A percentile compares a stretch with the other conserved stretches of the same genome.
These are phyloP conservation scores for Macropus fuliginosus DNA, from an alignment of 2,797 vertebrate species.

Conservation along the genomic window DNA sequence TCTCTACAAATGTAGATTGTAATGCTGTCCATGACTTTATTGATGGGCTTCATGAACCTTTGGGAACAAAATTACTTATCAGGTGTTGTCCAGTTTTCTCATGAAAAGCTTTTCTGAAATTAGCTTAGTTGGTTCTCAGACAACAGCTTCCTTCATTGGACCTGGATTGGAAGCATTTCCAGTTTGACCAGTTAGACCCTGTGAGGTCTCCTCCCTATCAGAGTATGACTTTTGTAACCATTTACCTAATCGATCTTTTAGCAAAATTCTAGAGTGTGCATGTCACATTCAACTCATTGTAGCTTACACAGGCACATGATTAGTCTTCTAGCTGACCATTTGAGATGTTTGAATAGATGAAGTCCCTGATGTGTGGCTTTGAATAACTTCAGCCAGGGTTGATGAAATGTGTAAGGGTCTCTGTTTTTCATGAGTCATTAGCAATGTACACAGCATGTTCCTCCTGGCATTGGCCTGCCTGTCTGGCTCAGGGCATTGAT, in stretches of 20 bases:
- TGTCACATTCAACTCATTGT: slow-evolving; percentile 28
- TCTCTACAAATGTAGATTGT: slow-evolving; percentile 15
- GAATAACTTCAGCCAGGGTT: slow-evolving; percentile 79
- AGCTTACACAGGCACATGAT: slow-evolving; percentile 63
- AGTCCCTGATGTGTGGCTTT: slow-evolving; percentile 77
- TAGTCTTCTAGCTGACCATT: slow-evolving; percentile 76
- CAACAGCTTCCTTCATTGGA: not conserved
- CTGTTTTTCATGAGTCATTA: slow-evolving; percentile 71
- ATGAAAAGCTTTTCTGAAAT: not conserved
- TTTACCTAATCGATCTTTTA: not conserved
- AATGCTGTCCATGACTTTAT: not conserved
- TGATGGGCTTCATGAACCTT: not conserved
- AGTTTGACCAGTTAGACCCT: not conserved
- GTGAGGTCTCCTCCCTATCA: not conserved
- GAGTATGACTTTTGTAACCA: not conserved
- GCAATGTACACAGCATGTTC: slow-evolving; percentile 63
- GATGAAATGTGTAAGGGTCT: slow-evolving; percentile 77
- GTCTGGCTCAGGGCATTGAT: not conserved
- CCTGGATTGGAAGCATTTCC: not conserved
- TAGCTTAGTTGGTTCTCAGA: not conserved
- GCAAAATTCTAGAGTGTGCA: not conserved
- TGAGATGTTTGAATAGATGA: slow-evolving; percentile 75
- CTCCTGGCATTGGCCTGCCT: slow-evolving; percentile 42
- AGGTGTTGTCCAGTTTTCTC: not conserved
- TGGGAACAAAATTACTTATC: not conserved